Evolutionary conservation across 2,888 invertebrate species (phyloP).

Genomic region (Miltochrista miniata): DNA sequence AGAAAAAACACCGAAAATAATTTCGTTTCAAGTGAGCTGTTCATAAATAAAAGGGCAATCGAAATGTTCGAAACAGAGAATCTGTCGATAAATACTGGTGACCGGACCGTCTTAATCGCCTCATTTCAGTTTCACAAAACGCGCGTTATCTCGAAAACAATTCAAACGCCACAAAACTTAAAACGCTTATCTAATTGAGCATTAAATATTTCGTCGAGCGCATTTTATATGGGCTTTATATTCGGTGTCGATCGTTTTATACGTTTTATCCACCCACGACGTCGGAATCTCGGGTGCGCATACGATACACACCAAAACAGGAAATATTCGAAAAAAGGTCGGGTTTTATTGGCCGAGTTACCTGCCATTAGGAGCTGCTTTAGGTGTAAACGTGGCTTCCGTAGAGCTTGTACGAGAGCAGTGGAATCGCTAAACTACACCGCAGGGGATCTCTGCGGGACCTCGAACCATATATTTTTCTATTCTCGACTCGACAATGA

Average conservation of each 20-base stretch:
- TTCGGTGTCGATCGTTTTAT: conserved; percentile 74
- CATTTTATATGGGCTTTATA: conserved; percentile 81
- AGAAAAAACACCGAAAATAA: conserved; percentile 70
- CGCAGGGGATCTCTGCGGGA: conserved; percentile 71
- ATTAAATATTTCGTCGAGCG: conserved; percentile 82
- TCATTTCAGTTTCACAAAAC: conserved; percentile 67
- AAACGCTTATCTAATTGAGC: conserved; percentile 83
- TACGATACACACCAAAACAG: conserved; percentile 76
- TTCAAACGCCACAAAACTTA: conserved; percentile 78
- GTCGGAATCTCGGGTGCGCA: conserved; percentile 72
- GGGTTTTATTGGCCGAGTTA: conserved; percentile 79
- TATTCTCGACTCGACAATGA: conserved; percentile 75
- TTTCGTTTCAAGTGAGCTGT: conserved; percentile 68
- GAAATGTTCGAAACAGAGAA: conserved; percentile 39
- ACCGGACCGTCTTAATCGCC: conserved; percentile 48
- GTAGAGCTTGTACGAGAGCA: conserved; percentile 57
- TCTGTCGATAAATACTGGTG: conserved; percentile 51
- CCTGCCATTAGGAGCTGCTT: conserved; percentile 79
- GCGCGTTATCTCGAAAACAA: conserved; percentile 72
- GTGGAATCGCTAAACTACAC: conserved; percentile 67
- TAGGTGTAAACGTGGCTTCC: conserved; percentile 82
- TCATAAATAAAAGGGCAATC: conserved; percentile 61
- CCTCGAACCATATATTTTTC: conserved; percentile 74
- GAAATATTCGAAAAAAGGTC: conserved; percentile 78
- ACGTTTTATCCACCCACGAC: conserved; percentile 80